These are phyloP conservation scores for Lytechinus pictus DNA, from an alignment of 35 echinoderm and acorn worm genomes.

Conservation along the genomic window DNA sequence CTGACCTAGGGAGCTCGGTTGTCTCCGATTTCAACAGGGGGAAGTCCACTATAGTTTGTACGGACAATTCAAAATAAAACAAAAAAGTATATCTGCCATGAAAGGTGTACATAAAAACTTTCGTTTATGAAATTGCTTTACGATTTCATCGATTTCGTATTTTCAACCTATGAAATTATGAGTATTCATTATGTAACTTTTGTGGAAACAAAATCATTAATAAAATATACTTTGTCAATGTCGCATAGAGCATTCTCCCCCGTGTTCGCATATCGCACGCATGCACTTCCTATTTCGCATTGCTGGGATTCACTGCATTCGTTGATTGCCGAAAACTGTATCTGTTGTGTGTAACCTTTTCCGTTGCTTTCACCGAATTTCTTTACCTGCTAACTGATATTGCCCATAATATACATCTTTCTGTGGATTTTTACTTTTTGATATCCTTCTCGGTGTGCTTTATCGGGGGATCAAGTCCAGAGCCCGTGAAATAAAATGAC, in stretches of 20 bases:
- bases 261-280: background rate
- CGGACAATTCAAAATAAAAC: background rate
- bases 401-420: background rate
- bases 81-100: background rate
- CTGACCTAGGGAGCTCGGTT: background rate
- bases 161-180: too few species aligned
- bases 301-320: constrained; percentile 29
- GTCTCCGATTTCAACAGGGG: background rate
- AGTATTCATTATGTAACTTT: too few species aligned
- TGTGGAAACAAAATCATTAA: background rate
- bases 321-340: constrained; percentile 15
- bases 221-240: background rate
- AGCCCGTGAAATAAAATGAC: constrained; percentile 21
- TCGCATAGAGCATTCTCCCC: background rate
- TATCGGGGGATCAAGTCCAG: background rate
- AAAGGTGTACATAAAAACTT: background rate
- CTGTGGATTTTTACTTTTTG: constrained; percentile 30
- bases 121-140: background rate
- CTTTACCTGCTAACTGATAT: background rate
- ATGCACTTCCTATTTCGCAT: constrained; percentile 37
- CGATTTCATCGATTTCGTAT: too few species aligned
- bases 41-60: background rate
- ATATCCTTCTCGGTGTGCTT: background rate
- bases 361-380: background rate
- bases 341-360: constrained; percentile 38